Evolutionary conservation across 2,888 invertebrate genomes (phyloP), one percentile per base, ranked within the genome.

Genomic region (Siphlonurus alternatus): DNA sequence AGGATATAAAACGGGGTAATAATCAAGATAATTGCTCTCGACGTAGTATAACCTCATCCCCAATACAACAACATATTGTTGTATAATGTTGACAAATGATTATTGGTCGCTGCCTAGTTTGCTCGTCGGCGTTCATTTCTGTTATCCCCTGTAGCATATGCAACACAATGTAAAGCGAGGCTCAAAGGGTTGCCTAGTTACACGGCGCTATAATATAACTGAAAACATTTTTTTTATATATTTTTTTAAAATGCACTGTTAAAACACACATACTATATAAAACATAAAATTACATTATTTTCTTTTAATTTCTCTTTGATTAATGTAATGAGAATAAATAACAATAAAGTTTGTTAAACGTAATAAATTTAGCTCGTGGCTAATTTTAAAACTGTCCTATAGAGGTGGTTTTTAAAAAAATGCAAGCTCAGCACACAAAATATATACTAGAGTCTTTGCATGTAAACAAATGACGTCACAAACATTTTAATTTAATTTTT

Each of bases 271-370:
- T 38, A 38, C 5, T 38, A 38, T 15, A 10, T 15, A 38, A 10
- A 38, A 38, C n/a, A 38, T 38, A 10, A 38, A 38, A 38, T 15
- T 38, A 38, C 15, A 38, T 10, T 5, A 15, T 38, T 38, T 38
- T 38, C 38, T 38, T 38, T 38, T 38, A 38, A 38, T 38, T 38
- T 38, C 5, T 38, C 5, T 38, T 38, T 38, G 38, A 38, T 38
- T 38, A 38, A 38, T 38, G 38, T 38, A 38, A 38, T 38, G 38
- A 38, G 38, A 25, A 61, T n/a, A 24, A 64, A 64, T 18, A 64
- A 64, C 18, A 25, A 23, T 19, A 23, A 64, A n/a, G 20, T 25
- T 23, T 25, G 15, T n/a, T 19, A 22, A 24, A 24, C 23, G 2
- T 19, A 15, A 25, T 1, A 19, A 20, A 1, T 53, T 51, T 23